phyloP scores from a whole-genome alignment of 2,888 invertebrate species.

The Trachelus stipa region DNA sequence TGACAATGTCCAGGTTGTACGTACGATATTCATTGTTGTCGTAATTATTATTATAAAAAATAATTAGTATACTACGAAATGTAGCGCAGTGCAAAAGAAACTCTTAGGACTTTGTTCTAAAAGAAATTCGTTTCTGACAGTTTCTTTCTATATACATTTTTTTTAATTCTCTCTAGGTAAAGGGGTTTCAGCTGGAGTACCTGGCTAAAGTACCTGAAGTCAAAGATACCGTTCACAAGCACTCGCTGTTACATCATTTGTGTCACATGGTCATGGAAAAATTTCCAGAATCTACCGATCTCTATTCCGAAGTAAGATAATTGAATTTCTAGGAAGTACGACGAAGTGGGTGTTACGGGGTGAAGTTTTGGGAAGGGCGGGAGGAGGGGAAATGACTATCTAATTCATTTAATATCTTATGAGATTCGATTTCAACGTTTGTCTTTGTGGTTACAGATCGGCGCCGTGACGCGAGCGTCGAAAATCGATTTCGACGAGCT shows the following conservation, averaged over 20 bases:
- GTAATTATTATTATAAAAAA: too few species aligned
- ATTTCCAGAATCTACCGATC: slow-evolving; percentile 93
- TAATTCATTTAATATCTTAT: neutral
- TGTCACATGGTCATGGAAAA: slow-evolving; percentile 98
- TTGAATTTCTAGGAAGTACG: neutral
- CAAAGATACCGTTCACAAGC: slow-evolving; percentile 99
- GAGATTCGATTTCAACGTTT: neutral
- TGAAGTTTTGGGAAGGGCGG: neutral
- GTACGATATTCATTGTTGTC: too few species aligned
- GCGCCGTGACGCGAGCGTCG: slow-evolving; percentile 89
- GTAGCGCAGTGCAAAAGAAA: too few species aligned
- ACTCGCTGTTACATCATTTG: slow-evolving; percentile 95
- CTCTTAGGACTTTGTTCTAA: neutral
- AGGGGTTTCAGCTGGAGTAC: slow-evolving; percentile 98
- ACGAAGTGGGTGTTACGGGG: neutral
- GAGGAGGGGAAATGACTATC: neutral
- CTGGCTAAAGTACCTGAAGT: slow-evolving; percentile 98
- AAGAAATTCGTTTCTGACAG: too few species aligned
- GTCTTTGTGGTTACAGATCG: slow-evolving; percentile 71
- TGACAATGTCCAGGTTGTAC: too few species aligned
- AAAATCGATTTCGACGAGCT: slow-evolving; percentile 97
- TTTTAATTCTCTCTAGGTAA: slow-evolving; percentile 71
- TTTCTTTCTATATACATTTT: neutral
- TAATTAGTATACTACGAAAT: too few species aligned
- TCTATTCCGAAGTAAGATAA: slow-evolving; percentile 90